Evolutionary conservation across 2,888 invertebrate species (phyloP), one percentile per base, ranked within the genome.

Genomic region (Drosophila imparisetae): DNA sequence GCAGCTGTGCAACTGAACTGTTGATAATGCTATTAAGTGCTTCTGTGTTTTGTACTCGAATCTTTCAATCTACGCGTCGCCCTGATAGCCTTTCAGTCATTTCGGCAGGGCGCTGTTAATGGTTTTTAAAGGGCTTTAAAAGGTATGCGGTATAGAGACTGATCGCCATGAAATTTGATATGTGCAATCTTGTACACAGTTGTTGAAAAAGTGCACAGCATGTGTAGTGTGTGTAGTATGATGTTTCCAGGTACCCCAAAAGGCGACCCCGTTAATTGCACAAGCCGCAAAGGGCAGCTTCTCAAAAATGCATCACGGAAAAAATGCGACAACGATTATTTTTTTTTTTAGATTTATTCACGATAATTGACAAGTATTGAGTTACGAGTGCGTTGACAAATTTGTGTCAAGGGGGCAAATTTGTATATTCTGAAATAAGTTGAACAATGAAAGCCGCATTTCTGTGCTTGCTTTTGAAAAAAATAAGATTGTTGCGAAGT

Each of bases 201-300:
- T 87, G 82, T 68, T 88, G 88, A 83, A 86, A 84, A 84, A 82
- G 57, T 83, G 88, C 86, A 80, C 82, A 80, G 81, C 89, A 86
- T 64, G 45, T 45, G 24, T 45, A 13, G 13, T 45, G 45, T 45
- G 45, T 13, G 85, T 75, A 71, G 30, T 24, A 48, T 27, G 38
- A 58, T 34, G 30, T 24, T 18, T 45, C 59, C 36, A 66, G 38
- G 40, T 65, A 36, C 54, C 53, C 60, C 57, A 42, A 59, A 71
- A 64, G 32, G 53, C 61, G 79, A 78, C 61, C 72, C 65, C 71
- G 65, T 71, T 78, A 80, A 80, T 89, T 85, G 85, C 82, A 75
- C 75, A 86, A 89, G 85, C 89, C 83, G 64, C 80, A 84, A 76
- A 67, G 69, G 67, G 66, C 69, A 58, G 27, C 64, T 63, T 66